These are phyloP conservation scores for Himalopsyche japonica DNA, from an alignment of 2,888 invertebrate species.

Conservation along the genomic window DNA sequence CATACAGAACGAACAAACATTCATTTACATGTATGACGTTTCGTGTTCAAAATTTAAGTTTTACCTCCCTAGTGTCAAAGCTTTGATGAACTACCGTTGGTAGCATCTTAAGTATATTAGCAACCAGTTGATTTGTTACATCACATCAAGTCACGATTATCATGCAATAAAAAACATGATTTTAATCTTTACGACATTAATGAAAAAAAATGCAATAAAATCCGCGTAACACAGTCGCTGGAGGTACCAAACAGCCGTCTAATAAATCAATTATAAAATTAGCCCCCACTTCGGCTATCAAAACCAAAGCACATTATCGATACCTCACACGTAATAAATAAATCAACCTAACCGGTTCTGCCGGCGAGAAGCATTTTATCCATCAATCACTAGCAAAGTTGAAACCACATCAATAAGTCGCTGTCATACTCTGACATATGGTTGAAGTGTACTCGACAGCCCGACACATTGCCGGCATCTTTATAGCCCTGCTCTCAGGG, in stretches of 20 bases:
- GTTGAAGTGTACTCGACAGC: neutral
- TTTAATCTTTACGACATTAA: too few relatives aligned
- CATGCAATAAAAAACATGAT: too few relatives aligned
- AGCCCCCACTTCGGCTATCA: neutral
- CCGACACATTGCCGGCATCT: neutral
- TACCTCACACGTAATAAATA: neutral
- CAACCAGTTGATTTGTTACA: neutral
- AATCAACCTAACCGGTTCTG: neutral
- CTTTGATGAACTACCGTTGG: too few relatives aligned
- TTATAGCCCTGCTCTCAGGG: neutral
- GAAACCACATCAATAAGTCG: neutral
- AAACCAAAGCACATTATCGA: neutral
- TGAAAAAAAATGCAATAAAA: too few relatives aligned
- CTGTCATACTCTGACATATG: neutral
- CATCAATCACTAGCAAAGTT: neutral
- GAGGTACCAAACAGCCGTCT: neutral
- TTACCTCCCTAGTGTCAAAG: too few relatives aligned
- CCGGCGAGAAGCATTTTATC: neutral
- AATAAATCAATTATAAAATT: neutral
- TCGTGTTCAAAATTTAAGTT: too few relatives aligned
- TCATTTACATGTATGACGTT: too few relatives aligned
- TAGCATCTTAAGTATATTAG: neutral
- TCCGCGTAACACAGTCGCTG: neutral
- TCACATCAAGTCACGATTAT: neutral
- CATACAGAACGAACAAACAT: too few relatives aligned